phyloP scores from a whole-genome alignment of 2,888 invertebrate genomes.

The Volucella inflata region DNA sequence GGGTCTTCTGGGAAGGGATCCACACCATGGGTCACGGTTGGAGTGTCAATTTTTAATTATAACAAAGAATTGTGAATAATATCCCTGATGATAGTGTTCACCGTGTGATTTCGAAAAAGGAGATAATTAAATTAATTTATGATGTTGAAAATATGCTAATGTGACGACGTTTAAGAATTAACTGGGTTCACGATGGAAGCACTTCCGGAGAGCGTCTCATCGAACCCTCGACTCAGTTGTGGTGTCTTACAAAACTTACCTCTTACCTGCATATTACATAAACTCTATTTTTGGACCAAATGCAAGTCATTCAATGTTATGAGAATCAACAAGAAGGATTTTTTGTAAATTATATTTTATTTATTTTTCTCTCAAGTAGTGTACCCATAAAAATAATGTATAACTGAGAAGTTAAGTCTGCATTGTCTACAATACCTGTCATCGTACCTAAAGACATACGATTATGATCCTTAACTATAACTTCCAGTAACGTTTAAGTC shows the following conservation, averaged over 20 bases:
- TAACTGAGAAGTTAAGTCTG: too few relatives aligned
- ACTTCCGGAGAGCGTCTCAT: too few relatives aligned
- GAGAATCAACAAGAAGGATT: too few relatives aligned
- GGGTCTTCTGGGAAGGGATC: slow-evolving; percentile 34
- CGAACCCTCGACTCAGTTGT: too few relatives aligned
- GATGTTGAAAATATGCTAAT: slow-evolving; percentile 37
- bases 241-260: too few relatives aligned
- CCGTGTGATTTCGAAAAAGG: slow-evolving; percentile 30
- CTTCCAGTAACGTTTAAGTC: slow-evolving; percentile 43
- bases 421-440: background rate
- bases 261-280: too few relatives aligned
- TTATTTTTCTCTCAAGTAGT: too few relatives aligned
- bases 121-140: slow-evolving; percentile 28
- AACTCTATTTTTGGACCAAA: too few relatives aligned
- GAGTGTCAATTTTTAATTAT: slow-evolving; percentile 42
- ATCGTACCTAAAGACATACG: slow-evolving; percentile 7
- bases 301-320: too few relatives aligned
- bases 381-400: too few relatives aligned
- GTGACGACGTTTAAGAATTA: slow-evolving; percentile 1
- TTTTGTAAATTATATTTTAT: too few relatives aligned
- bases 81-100: background rate
- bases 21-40: slow-evolving; percentile 2
- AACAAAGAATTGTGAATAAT: slow-evolving; percentile 10
- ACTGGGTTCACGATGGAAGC: background rate
- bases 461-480: slow-evolving; percentile 37